Evolutionary conservation across 2,888 invertebrate species (phyloP).

Genomic region (Polyommatus iphigenia): DNA sequence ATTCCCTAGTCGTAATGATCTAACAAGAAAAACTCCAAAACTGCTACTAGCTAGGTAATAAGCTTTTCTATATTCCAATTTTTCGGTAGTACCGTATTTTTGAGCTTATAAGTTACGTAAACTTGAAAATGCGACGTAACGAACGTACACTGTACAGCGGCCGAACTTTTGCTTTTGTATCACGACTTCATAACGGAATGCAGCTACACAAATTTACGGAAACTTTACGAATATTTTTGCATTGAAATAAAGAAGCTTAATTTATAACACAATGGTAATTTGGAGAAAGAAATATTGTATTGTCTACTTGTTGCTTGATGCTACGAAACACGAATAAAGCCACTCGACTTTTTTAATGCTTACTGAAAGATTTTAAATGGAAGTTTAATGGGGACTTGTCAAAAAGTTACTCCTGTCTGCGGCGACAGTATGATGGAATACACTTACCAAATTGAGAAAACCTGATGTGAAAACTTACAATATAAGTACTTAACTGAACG

Average conservation of each 20-base stretch:
- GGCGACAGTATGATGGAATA: too few relatives aligned
- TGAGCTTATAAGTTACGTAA: slow-evolving; percentile 9
- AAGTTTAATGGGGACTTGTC: too few relatives aligned
- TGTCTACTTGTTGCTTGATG: neutral
- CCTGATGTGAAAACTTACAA: too few relatives aligned
- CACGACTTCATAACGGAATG: neutral
- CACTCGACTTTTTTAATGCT: neutral
- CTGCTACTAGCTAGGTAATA: neutral
- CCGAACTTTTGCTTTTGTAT: slow-evolving; percentile 4
- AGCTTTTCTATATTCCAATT: neutral
- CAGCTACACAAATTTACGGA: neutral
- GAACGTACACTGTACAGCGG: slow-evolving; percentile 6
- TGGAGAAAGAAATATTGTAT: neutral
- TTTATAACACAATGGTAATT: neutral
- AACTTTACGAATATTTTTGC: slow-evolving; percentile 3
- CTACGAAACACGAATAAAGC: neutral
- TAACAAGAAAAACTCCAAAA: neutral
- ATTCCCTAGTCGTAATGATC: too few relatives aligned
- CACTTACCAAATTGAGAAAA: too few relatives aligned
- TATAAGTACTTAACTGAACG: too few relatives aligned
- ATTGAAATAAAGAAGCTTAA: neutral
- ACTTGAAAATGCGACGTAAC: neutral
- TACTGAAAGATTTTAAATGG: too few relatives aligned
- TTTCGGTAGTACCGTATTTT: neutral
- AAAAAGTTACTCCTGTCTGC: too few relatives aligned